Base-by-base conservation (phyloP, 2,888 invertebrate genomes). In the Drosophila monieri region DNA sequence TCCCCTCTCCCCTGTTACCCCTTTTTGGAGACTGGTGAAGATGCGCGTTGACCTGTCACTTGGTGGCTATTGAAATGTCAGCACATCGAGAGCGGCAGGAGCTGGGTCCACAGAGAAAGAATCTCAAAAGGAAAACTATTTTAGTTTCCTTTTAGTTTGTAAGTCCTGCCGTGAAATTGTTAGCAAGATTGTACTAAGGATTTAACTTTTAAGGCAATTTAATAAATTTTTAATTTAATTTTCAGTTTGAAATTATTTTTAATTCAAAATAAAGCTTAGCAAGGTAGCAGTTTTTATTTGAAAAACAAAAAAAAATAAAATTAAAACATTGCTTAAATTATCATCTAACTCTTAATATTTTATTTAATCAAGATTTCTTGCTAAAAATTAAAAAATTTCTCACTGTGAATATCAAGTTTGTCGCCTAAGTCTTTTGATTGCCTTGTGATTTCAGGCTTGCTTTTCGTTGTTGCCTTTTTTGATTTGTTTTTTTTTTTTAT, bases 1-100 rank as follows among this genome's bases (percentile, higher is more conserved):
- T 35, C 25, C 37, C 39, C 58, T 9, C 14, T 9, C 27, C n/a
- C n/a, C n/a, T n/a, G n/a, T 18, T 23, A 15, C 48, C 14, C 10
- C 49, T 4, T 21, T 21, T 43, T 3, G 41, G 32, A 35, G 48
- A 23, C 58, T 41, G 41, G 23, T 8, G 44, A 43, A 32, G 71
- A 74, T 89, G 88, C 89, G 91, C 91, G 90, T 90, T 90, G 90
- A 90, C 89, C 90, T 91, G 90, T 91, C 90, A 90, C 90, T 90
- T 91, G 80, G 79, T 77, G 76, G 84, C 91, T 90, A 90, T 90
- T 90, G 90, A 90, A 90, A 91, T 90, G 90, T 90, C 90, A 91
- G 90, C 85, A 78, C 78, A 74, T 73, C 54, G 59, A 61, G 60
- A 61, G 60, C 60, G 60, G 30, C 27, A 10, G 37, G 37, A 46